Evolutionary conservation across 2,888 invertebrate species (phyloP).

Genomic region (Phrixothrix hirtus): DNA sequence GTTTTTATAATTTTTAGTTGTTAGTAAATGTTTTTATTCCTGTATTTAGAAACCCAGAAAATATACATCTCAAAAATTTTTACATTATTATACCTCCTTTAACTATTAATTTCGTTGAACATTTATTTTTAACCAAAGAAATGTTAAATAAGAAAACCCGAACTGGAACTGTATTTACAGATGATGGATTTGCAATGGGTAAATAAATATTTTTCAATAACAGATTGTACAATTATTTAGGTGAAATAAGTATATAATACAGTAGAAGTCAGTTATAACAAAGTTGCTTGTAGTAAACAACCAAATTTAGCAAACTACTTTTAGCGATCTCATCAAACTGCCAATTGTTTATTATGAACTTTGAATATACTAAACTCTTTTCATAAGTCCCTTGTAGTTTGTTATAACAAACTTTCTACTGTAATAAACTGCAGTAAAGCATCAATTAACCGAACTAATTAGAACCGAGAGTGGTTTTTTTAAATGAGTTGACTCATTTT

Average conservation of each 20-base stretch:
- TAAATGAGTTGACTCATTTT: no score
- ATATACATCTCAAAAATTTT: slow-evolving; percentile 88
- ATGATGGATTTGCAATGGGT: slow-evolving; percentile 98
- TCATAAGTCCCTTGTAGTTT: no score
- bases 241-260: no score
- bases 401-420: no score
- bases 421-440: no score
- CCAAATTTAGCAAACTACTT: no score
- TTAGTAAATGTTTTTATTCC: slow-evolving; percentile 91
- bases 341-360: no score
- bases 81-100: slow-evolving; percentile 91
- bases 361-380: no score
- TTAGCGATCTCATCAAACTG: no score
- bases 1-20: slow-evolving; percentile 59
- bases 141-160: slow-evolving; percentile 90
- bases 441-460: no score
- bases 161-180: slow-evolving; percentile 88
- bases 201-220: slow-evolving; percentile 41
- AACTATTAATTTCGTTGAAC: slow-evolving; percentile 92
- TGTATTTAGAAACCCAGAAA: slow-evolving; percentile 83
- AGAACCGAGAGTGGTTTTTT: no score
- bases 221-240: no score
- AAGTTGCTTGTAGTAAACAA: background rate
- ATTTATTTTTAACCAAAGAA: slow-evolving; percentile 89
- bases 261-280: background rate